Evolutionary conservation across 1,140 invertebrate genomes (phyloP), one percentile per base, ranked within the genome.

Genomic region (Vanessa tameamea): DNA sequence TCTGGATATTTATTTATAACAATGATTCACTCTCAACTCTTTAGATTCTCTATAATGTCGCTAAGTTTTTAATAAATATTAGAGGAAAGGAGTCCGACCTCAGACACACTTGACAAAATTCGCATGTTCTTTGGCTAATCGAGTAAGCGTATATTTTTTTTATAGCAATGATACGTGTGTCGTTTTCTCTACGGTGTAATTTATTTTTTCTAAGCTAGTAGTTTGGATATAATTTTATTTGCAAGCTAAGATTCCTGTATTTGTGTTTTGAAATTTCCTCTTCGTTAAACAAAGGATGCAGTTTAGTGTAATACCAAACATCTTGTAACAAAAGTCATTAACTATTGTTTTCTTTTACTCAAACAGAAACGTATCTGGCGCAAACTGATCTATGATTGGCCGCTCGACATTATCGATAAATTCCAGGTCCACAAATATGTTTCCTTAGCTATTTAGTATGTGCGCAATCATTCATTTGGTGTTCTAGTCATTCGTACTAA

Each of bases 361-460:
- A 77, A 79, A 80, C 81, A 86, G 79, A 86, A 79, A 80, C 84
- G 82, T 82, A 80, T 86, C 77, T 82, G 82, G 84, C 84, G 84
- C 81, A 86, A 84, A 82, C 79, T 86, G 82, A 78, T 82, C 77
- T 86, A 80, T 83, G 84, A 86, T 86, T 84, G 84, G 84, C 81
- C 84, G 82, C 81, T 80, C 78, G 81, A 82, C 81, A 72, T 86
- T 77, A 81, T 84, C 82, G 84, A 86, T 84, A 84, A 73, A 82
- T 68, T 78, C 70, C 84, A 86, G 84, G 84, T 86, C 84, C 84
- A 86, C 84, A 86, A 85, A 84, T 80, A 75, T 84, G 75, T 82
- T 86, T 84, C 80, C 81, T 80, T 86, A 86, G 84, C 84, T 86
- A 86, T 86, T 86, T 86, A 86, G 84, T 86, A 86, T 86, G 82